Evolutionary conservation across 2,888 invertebrate species (phyloP).

Genomic region (Drosophila stalkeri): DNA sequence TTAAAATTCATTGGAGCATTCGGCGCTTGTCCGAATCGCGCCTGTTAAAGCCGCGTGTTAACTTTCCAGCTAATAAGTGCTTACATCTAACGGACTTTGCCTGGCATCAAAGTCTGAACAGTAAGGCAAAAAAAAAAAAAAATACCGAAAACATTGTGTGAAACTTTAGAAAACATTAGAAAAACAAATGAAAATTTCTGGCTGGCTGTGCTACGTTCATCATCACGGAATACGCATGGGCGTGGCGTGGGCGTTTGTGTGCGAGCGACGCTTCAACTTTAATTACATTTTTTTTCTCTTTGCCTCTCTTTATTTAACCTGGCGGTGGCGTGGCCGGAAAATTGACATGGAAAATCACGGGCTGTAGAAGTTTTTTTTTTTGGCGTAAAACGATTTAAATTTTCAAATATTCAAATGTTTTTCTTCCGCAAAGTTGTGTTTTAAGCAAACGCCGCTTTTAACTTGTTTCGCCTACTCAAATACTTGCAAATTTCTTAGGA

Average conservation of each 20-base stretch:
- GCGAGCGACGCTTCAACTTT: slow-evolving; percentile 37
- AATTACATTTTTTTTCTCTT: slow-evolving; percentile 38
- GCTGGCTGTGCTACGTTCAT: slow-evolving; percentile 15
- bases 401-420: slow-evolving; percentile 43
- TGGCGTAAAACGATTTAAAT: slow-evolving; percentile 47
- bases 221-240: slow-evolving; percentile 30
- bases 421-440: slow-evolving; percentile 24
- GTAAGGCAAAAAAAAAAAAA: slow-evolving; percentile 1
- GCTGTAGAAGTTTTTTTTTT: slow-evolving; percentile 32
- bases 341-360: slow-evolving; percentile 39
- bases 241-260: background rate
- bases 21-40: slow-evolving; percentile 37
- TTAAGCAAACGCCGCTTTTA: slow-evolving; percentile 31
- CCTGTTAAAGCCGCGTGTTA: slow-evolving; percentile 52
- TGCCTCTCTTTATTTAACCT: slow-evolving; percentile 26
- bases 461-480: slow-evolving; percentile 19
- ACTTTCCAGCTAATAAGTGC: slow-evolving; percentile 49
- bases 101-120: background rate
- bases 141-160: slow-evolving; percentile 27
- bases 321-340: slow-evolving; percentile 25
- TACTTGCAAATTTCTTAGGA: background rate
- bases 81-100: slow-evolving; percentile 16
- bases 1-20: slow-evolving; percentile 57
- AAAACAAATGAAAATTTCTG: slow-evolving; percentile 60
- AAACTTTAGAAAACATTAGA: slow-evolving; percentile 53